Conservation (phyloP, 2,113 vertebrate genomes). For the Laticauda laticaudata region DNA sequence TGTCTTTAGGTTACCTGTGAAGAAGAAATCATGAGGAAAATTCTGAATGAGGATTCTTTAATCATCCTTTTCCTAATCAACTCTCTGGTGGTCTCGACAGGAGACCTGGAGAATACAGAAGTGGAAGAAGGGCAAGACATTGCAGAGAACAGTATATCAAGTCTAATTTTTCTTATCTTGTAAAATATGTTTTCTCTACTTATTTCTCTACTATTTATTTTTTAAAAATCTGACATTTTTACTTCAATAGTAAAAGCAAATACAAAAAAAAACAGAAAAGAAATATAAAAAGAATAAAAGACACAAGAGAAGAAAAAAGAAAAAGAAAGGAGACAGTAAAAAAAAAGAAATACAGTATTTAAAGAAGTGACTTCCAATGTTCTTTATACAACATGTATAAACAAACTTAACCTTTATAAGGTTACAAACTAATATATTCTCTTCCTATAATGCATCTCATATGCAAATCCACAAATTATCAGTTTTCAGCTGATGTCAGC, state of each 20-base stretch:
- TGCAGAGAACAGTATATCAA: constrained; percentile 28
- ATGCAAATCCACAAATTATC: background rate
- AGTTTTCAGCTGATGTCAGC: background rate
- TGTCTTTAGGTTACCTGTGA: constrained; percentile 63
- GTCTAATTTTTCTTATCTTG: constrained; percentile 31
- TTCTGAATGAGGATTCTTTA: background rate
- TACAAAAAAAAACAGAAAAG: background rate
- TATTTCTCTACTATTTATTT: too few relatives aligned
- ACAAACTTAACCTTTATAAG: background rate
- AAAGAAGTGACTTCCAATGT: background rate
- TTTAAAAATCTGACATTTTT: background rate
- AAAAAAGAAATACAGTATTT: background rate
- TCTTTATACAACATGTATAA: background rate
- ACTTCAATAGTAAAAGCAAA: background rate
- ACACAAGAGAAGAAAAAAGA: background rate
- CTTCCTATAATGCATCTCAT: background rate
- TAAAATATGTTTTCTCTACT: constrained; percentile 5
- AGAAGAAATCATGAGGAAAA: constrained; percentile 63
- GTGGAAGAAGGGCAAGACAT: background rate
- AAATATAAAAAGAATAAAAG: background rate
- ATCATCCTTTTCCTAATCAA: constrained; percentile 40
- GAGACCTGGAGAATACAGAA: constrained; percentile 13
- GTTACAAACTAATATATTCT: background rate
- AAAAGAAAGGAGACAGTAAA: background rate
- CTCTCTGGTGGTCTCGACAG: constrained; percentile 34